Conservation (phyloP, 2,888 invertebrate species). For the Clistopyga incitator region DNA sequence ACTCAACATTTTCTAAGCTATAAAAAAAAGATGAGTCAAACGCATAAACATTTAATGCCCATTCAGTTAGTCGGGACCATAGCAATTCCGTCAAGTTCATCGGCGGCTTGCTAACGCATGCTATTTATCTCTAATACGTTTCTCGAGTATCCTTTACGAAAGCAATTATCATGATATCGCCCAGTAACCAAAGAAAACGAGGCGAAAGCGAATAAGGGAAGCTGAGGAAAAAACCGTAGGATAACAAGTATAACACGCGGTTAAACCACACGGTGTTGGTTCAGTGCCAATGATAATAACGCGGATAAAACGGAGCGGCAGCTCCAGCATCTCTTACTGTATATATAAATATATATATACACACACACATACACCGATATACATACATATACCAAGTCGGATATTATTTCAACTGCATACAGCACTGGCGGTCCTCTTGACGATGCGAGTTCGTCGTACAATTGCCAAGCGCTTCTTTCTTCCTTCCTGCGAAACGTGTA, state of each 20-base stretch:
- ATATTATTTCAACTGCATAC: conserved; percentile 37
- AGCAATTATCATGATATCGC: conserved; percentile 19
- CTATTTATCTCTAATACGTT: neutral
- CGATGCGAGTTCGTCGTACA: neutral
- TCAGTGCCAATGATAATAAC: conserved; percentile 48
- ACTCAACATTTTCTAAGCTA: neutral
- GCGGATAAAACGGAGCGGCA: conserved; percentile 1
- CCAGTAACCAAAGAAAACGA: neutral
- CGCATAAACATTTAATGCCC: neutral
- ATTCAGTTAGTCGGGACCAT: neutral
- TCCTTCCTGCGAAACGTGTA: conserved; percentile 22
- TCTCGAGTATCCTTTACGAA: neutral
- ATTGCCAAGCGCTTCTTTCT: conserved; percentile 32
- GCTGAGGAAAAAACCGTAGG: neutral
- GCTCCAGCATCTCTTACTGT: too few relatives aligned
- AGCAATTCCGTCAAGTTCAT: neutral
- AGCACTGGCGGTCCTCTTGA: neutral
- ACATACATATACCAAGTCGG: conserved; percentile 9
- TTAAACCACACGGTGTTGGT: conserved; percentile 33
- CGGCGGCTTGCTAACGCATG: neutral
- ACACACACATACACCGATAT: too few relatives aligned
- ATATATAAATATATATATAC: neutral
- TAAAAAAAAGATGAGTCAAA: neutral
- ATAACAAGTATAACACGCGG: neutral
- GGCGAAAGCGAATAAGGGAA: conserved; percentile 2